Evolutionary conservation across 2,888 invertebrate genomes (phyloP).

Genomic region (Chaetogeoica ovagalla): DNA sequence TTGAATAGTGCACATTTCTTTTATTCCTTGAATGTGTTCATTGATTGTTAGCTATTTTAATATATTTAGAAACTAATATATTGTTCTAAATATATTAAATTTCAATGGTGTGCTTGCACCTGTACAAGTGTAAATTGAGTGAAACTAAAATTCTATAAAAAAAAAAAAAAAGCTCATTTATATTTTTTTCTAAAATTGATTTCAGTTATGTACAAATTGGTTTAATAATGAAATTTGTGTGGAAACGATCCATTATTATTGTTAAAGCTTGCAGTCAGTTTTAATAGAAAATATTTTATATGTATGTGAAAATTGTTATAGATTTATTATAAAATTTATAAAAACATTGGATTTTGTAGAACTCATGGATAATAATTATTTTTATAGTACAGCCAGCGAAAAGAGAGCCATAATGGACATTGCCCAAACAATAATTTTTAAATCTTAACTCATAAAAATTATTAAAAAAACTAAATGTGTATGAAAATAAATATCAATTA

Average conservation of each 20-base stretch:
- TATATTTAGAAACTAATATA: not conserved
- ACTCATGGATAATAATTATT: slow-evolving; percentile 6
- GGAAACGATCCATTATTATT: not conserved
- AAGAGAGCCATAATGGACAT: no score
- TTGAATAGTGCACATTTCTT: no score
- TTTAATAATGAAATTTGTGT: not conserved
- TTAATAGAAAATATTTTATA: no score
- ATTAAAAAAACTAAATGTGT: no score
- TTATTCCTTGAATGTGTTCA: no score
- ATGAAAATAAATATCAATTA: no score
- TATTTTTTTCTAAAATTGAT: not conserved
- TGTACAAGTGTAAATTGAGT: not conserved
- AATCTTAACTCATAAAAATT: no score
- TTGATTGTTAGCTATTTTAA: not conserved
- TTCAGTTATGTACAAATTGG: not conserved
- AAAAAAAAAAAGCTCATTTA: not conserved
- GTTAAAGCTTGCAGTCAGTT: not conserved
- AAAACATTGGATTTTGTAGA: not conserved
- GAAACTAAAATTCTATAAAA: not conserved
- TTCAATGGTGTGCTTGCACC: not conserved
- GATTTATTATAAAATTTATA: not conserved
- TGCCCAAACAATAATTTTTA: no score
- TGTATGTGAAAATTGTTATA: not conserved
- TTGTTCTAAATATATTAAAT: not conserved
- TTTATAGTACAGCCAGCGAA: not conserved